Conservation (phyloP, 2,888 invertebrate genomes). For the Teleiodes luculella region DNA sequence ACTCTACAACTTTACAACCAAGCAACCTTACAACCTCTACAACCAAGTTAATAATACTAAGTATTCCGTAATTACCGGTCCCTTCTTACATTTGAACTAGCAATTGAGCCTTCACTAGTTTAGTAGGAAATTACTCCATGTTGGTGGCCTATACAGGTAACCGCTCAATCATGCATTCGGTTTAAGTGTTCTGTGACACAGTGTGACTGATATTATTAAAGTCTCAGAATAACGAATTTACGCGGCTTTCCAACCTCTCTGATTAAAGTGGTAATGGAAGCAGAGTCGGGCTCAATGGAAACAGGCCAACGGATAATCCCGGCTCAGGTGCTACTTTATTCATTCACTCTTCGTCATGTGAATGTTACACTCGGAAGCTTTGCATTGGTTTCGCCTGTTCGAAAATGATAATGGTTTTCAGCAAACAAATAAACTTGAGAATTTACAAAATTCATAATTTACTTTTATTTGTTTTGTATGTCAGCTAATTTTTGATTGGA, state of each 20-base stretch:
- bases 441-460: neutral
- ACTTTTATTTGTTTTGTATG: no score
- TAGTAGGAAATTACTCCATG: constrained; percentile 5
- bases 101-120: constrained; percentile 6
- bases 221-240: no score
- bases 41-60: neutral
- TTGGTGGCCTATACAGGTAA: no score
- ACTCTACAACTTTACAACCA: no score
- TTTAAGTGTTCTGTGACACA: no score
- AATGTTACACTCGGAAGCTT: neutral
- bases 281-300: neutral
- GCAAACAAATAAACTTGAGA: neutral
- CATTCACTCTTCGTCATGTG: constrained; percentile 15
- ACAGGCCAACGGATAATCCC: constrained; percentile 24
- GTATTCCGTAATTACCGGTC: neutral
- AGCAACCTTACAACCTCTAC: no score
- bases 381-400: neutral
- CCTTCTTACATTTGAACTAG: neutral
- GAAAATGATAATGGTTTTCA: neutral
- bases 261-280: no score
- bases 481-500: no score
- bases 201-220: no score
- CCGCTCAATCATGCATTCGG: no score
- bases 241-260: no score
- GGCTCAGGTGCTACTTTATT: constrained; percentile 27